phyloP scores from a whole-genome alignment of 2,113 vertebrate species.

The Pyxicephalus adspersus region DNA sequence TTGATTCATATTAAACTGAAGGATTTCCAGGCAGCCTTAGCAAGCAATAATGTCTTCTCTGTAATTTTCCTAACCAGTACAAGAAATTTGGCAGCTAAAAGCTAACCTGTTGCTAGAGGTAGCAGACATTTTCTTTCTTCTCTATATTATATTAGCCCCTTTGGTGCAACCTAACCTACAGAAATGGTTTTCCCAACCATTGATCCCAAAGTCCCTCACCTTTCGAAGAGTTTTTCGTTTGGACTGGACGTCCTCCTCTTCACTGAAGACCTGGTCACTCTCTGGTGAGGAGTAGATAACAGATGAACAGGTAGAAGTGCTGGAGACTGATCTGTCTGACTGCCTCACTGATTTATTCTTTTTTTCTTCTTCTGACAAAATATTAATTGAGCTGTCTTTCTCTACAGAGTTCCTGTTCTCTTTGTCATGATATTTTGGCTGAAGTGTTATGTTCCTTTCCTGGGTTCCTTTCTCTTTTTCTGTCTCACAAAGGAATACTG shows the following conservation, averaged over 20 bases:
- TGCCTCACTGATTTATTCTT: slow-evolving; percentile 11
- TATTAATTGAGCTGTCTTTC: background rate
- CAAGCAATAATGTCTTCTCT: too few relatives aligned
- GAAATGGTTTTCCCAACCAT: background rate
- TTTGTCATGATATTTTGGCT: background rate
- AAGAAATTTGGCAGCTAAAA: too few relatives aligned
- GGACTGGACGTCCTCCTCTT: slow-evolving; percentile 66
- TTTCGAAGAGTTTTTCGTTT: slow-evolving; percentile 69
- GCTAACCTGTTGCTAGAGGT: too few relatives aligned
- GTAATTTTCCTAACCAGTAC: too few relatives aligned
- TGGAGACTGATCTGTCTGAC: slow-evolving; percentile 62
- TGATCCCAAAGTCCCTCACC: slow-evolving; percentile 63
- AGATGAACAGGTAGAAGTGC: slow-evolving; percentile 69
- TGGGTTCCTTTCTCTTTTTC: background rate
- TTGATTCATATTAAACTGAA: too few relatives aligned
- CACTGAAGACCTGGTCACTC: slow-evolving; percentile 78
- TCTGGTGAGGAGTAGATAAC: slow-evolving; percentile 72
- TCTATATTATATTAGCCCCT: too few relatives aligned
- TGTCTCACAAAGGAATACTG: background rate
- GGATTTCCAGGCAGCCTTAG: too few relatives aligned
- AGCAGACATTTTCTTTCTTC: too few relatives aligned
- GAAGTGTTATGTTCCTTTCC: background rate
- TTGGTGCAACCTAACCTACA: background rate
- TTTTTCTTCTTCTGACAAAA: background rate
- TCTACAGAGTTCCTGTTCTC: background rate